Percentiles rank a stretch among this genome's conserved stretches.
These are phyloP conservation scores for Lasioglossum malachurum DNA, from an alignment of 2,888 invertebrate genomes.

Conservation along the genomic window DNA sequence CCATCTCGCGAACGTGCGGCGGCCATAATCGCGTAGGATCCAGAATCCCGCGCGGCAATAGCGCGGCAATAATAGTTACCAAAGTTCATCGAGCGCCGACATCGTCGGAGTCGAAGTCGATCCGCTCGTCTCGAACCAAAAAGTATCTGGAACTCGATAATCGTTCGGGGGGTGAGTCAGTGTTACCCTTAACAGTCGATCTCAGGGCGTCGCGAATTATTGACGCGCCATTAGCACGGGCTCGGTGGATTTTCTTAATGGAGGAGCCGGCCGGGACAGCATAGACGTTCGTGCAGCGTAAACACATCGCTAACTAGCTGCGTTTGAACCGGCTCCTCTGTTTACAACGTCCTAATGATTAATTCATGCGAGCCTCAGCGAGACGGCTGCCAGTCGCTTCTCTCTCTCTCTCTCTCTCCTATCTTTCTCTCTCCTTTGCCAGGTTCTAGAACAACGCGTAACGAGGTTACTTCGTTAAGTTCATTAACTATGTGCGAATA, in stretches of 20 bases:
- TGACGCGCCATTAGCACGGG: constrained; percentile 40
- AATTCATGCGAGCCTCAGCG: constrained; percentile 65
- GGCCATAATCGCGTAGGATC: not conserved
- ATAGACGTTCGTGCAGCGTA: constrained; percentile 45
- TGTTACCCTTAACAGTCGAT: constrained; percentile 4
- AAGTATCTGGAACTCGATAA: not conserved
- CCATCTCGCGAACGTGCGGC: not conserved
- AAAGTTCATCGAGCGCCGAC: not conserved
- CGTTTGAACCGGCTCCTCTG: constrained; percentile 56
- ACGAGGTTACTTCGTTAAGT: constrained; percentile 66
- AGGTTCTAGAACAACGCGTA: constrained; percentile 33
- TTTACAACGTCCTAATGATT: constrained; percentile 67
- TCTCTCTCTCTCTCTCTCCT: constrained; percentile 8
- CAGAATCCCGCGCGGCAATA: not conserved
- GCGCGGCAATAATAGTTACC: not conserved
- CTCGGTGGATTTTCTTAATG: constrained; percentile 43
- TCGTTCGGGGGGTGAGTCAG: not conserved
- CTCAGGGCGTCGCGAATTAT: constrained; percentile 22
- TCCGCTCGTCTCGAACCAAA: not conserved
- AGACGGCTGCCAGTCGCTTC: constrained; percentile 1
- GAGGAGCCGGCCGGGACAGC: constrained; percentile 2
- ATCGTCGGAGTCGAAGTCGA: not conserved
- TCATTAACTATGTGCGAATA: constrained; percentile 60
- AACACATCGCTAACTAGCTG: constrained; percentile 65
- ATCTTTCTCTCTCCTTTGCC: constrained; percentile 14